Percentiles rank a stretch among this genome's conserved stretches.
phyloP scores from a whole-genome alignment of 2,888 invertebrate genomes.

The Epiblema foenella region DNA sequence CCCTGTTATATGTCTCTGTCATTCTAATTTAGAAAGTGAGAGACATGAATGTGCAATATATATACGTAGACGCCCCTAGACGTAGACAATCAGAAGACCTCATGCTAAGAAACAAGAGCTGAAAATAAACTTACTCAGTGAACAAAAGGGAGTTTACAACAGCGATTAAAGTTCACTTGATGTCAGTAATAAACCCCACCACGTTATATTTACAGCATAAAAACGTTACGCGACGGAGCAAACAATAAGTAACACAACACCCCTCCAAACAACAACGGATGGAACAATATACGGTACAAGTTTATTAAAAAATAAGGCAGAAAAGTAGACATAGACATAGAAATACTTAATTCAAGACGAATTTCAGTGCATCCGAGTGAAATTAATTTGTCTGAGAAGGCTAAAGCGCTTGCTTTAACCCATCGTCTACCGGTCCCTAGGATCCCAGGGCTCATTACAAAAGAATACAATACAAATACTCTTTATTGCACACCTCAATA shows the following conservation, averaged over 20 bases:
- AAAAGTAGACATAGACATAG: no score
- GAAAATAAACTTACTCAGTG: neutral
- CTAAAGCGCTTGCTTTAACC: neutral
- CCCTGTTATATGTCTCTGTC: no score
- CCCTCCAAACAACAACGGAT: neutral
- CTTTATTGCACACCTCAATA: no score
- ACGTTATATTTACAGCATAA: constrained; percentile 11
- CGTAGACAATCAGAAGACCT: neutral
- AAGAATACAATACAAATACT: no score
- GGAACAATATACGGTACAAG: neutral
- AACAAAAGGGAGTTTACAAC: constrained; percentile 11
- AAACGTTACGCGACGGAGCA: constrained; percentile 6
- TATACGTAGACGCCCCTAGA: neutral
- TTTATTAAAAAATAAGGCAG: neutral
- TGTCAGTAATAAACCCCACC: neutral
- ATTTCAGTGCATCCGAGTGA: neutral
- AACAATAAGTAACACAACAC: constrained; percentile 24
- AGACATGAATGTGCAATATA: no score
- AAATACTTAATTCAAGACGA: no score
- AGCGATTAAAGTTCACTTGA: constrained; percentile 23
- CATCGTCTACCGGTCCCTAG: no score
- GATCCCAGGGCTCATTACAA: no score
- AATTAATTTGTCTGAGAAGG: no score
- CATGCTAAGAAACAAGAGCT: neutral
- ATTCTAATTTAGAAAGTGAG: no score